Base-by-base conservation (phyloP, 2,797 vertebrate species). In the Netta rufina region DNA sequence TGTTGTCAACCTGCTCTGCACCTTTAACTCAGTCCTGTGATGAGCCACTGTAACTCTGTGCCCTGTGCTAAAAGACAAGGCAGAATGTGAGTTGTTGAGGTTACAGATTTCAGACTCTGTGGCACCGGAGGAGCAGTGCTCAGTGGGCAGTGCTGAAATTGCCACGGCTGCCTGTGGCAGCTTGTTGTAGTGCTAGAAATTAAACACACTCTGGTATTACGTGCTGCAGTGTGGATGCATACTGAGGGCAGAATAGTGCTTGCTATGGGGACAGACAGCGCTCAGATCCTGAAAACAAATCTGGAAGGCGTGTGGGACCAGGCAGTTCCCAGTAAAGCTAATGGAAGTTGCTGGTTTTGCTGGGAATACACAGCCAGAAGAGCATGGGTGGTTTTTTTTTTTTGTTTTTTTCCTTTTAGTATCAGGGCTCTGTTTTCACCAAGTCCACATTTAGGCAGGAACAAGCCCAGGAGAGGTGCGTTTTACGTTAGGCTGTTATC, bases 191-290 rank as follows among this genome's bases (percentile, higher is more conserved):
- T 8, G 4, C 8, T 3, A 1, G 2, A 14, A 47, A 49, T 21
- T 8, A 7, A 41, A 49, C 0, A 3, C 13, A 4, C 11, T 5
- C 1, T 3, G 24, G 57, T 4, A 7, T 8, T 6, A 12, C 0
- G 7, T 30, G 53, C 4, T 7, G 1, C 1, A 8, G 30, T 2
- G 6, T 1, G 9, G 47, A 3, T 8, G 54, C 4, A 0, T 13
- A 2, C 0, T 1, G 21, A 38, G 60, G 54, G 43, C 28, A 30
- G 2, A 49, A 1, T 0, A 15, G 53, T 33, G 7, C 6, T 0
- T 6, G 3, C 3, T 21, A 0, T 0, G 65, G 70, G 2, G 33
- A 18, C 2, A 38, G 30, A 20, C 2, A 33, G 27, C 0, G 30
- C n/a, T 24, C 1, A 30, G 32, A 3, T 14, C 18, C 54, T 13